phyloP scores from a whole-genome alignment of 2,113 vertebrate species.

The Pimephales promelas region DNA sequence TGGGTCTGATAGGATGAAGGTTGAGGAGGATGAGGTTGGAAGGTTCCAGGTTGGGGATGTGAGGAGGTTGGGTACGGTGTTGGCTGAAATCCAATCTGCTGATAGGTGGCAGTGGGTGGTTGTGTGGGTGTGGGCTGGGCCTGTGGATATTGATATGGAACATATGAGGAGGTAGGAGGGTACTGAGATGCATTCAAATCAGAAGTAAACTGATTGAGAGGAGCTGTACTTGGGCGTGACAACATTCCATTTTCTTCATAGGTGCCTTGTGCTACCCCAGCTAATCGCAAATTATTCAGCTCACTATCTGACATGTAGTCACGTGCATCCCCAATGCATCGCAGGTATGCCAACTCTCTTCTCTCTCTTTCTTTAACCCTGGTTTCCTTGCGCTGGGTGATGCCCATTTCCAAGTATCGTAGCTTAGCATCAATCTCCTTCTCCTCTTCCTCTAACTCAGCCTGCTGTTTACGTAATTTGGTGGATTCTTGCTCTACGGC shows the following conservation, averaged over 20 bases:
- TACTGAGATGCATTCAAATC: slow-evolving; percentile 81
- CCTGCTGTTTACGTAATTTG: slow-evolving; percentile 96
- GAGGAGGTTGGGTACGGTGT: slow-evolving; percentile 82
- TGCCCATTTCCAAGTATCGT: slow-evolving; percentile 94
- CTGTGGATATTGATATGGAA: slow-evolving; percentile 83
- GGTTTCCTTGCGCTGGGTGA: slow-evolving; percentile 94
- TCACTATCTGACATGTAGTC: slow-evolving; percentile 98
- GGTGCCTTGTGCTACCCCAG: slow-evolving; percentile 71
- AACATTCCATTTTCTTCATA: slow-evolving; percentile 80
- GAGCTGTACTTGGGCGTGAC: slow-evolving; percentile 77
- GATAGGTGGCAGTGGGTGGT: slow-evolving; percentile 78
- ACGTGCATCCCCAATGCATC: slow-evolving; percentile 86
- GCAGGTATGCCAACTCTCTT: slow-evolving; percentile 86
- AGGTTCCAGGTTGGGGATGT: slow-evolving; percentile 84
- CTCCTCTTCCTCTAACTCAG: slow-evolving; percentile 96
- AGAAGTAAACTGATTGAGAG: slow-evolving; percentile 81
- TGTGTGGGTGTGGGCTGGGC: slow-evolving; percentile 74
- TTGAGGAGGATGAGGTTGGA: slow-evolving; percentile 82
- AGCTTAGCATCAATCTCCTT: slow-evolving; percentile 98
- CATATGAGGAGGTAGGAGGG: slow-evolving; percentile 79
- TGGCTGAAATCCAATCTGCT: slow-evolving; percentile 85
- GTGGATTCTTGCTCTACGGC: slow-evolving; percentile 96
- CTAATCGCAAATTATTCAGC: slow-evolving; percentile 89
- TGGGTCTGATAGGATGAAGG: slow-evolving; percentile 82
- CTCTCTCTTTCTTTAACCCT: slow-evolving; percentile 88